Percentiles rank a stretch among this genome's conserved stretches.
Evolutionary conservation across 1,140 invertebrate species (phyloP).

Genomic region (Drosophila arawakana): DNA sequence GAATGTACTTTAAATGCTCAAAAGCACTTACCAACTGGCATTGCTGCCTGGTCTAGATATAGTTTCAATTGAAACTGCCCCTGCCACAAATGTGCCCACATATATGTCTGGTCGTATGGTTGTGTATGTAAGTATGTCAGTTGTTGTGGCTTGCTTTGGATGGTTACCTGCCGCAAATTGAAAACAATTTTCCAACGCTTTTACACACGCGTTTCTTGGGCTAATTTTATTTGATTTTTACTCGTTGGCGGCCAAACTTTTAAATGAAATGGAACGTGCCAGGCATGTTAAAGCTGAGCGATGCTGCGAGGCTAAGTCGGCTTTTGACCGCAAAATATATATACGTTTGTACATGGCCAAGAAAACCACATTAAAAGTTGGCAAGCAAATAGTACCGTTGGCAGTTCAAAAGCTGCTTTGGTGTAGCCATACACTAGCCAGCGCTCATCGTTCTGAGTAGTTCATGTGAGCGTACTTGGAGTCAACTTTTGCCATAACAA

Average conservation of each 20-base stretch:
- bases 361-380: slow-evolving; percentile 38
- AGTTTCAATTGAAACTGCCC: slow-evolving; percentile 23
- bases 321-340: slow-evolving; percentile 40
- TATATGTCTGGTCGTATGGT: not conserved
- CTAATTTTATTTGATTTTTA: slow-evolving; percentile 79
- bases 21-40: slow-evolving; percentile 1
- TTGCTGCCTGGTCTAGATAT: not conserved
- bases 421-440: slow-evolving; percentile 34
- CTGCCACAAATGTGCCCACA: not conserved
- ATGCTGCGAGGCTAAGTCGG: not conserved
- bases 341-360: slow-evolving; percentile 14
- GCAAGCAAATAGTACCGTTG: slow-evolving; percentile 9
- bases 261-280: slow-evolving; percentile 69
- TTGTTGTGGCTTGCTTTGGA: not conserved
- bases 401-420: slow-evolving; percentile 15
- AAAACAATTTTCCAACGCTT: slow-evolving; percentile 60
- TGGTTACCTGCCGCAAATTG: slow-evolving; percentile 55
- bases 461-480: slow-evolving; percentile 8
- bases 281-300: slow-evolving; percentile 41
- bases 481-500: slow-evolving; percentile 46
- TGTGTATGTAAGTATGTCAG: not conserved
- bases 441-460: slow-evolving; percentile 15
- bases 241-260: slow-evolving; percentile 57
- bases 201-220: slow-evolving; percentile 41
- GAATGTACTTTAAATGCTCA: slow-evolving; percentile 13